Evolutionary conservation across 2,113 vertebrate species (phyloP).

Genomic region (Anser cygnoides): DNA sequence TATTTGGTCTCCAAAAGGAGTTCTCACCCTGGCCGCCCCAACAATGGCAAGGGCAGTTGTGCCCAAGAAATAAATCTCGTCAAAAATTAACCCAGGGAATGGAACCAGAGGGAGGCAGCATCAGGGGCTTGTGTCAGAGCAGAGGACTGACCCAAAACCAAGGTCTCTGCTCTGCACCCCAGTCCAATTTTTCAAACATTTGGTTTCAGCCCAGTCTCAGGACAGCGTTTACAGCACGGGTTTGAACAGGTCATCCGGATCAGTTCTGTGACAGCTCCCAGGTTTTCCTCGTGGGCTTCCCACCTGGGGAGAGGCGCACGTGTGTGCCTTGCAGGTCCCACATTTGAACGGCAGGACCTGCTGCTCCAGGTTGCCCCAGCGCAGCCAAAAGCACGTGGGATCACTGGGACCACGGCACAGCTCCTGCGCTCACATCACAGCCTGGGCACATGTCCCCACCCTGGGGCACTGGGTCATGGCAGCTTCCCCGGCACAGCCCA

Average conservation of each 20-base stretch:
- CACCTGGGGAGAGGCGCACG: too few relatives aligned
- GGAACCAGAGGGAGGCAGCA: neutral
- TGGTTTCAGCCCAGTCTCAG: neutral
- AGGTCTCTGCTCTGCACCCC: neutral
- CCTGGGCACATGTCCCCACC: neutral
- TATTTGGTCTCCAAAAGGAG: neutral
- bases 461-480: neutral
- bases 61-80: neutral
- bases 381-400: accelerated
- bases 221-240: neutral
- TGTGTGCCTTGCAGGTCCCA: too few relatives aligned
- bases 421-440: neutral
- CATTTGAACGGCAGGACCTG: neutral
- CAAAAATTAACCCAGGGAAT: constrained; percentile 47
- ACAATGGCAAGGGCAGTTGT: neutral
- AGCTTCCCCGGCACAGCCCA: accelerated
- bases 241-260: accelerated
- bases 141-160: neutral
- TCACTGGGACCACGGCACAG: neutral
- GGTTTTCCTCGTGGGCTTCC: neutral
- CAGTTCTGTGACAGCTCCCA: neutral
- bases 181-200: neutral
- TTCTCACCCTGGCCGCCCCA: neutral
- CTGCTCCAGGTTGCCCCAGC: neutral
- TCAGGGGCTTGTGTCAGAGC: neutral